Evolutionary conservation across 2,888 invertebrate species (phyloP).

Genomic region (Leucophenga maculata): DNA sequence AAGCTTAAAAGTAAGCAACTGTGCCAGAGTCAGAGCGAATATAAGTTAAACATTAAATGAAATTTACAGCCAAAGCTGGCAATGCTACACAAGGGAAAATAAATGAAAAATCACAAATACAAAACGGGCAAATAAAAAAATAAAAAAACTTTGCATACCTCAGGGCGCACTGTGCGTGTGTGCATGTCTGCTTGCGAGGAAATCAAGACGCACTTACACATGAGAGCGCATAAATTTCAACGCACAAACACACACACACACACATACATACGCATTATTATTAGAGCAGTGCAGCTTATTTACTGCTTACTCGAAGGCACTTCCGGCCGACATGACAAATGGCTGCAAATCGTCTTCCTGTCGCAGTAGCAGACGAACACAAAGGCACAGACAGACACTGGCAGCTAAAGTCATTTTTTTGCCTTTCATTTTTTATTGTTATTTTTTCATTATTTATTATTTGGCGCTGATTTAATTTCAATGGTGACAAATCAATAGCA

Average conservation of each 20-base stretch:
- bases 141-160: too few relatives aligned
- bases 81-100: too few relatives aligned
- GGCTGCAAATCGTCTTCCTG: conserved; percentile 66
- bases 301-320: conserved; percentile 44
- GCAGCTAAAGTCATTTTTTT: background rate
- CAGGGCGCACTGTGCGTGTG: background rate
- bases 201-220: conserved; percentile 48
- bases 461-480: conserved; percentile 44
- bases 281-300: conserved; percentile 5
- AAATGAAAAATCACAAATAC: too few relatives aligned
- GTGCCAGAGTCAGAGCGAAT: conserved; percentile 33
- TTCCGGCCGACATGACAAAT: conserved; percentile 60
- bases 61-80: too few relatives aligned
- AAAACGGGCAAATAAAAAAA: too few relatives aligned
- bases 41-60: conserved; percentile 28
- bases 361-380: conserved; percentile 50
- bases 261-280: conserved; percentile 26
- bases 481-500: conserved; percentile 10
- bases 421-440: conserved; percentile 52
- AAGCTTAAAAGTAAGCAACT: conserved; percentile 6
- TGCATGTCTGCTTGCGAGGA: conserved; percentile 44
- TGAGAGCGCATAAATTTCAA: conserved; percentile 50
- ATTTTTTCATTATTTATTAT: conserved; percentile 63
- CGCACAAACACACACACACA: conserved; percentile 52
- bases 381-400: conserved; percentile 30